These are phyloP conservation scores for Dynastes tityus DNA, from an alignment of 2,888 invertebrate species.

Conservation along the genomic window DNA sequence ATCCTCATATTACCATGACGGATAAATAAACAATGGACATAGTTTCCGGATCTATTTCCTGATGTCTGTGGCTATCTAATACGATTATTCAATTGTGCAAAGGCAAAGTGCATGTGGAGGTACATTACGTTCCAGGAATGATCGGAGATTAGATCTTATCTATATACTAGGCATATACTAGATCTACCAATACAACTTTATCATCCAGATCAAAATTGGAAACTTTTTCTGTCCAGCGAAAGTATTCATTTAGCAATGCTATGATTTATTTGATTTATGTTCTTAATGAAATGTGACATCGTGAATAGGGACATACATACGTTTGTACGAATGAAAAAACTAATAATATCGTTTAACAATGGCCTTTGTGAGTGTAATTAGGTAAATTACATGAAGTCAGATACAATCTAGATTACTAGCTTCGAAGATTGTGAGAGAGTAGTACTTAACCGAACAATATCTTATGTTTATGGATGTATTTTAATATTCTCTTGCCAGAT, in stretches of 20 bases:
- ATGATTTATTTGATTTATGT: neutral
- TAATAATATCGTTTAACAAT: slow-evolving; percentile 1
- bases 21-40: slow-evolving; percentile 1
- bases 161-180: neutral
- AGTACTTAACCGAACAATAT: too few species aligned
- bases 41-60: slow-evolving; percentile 11
- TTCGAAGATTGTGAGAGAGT: neutral
- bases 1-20: slow-evolving; percentile 7
- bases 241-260: neutral
- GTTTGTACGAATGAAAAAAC: neutral
- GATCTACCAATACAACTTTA: neutral
- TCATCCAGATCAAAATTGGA: neutral
- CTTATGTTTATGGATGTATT: too few species aligned
- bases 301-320: neutral
- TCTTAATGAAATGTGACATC: neutral
- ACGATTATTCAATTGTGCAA: slow-evolving; percentile 5
- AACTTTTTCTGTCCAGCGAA: neutral
- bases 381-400: neutral
- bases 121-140: neutral
- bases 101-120: neutral
- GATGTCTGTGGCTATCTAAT: neutral
- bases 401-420: neutral
- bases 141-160: neutral
- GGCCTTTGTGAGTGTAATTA: slow-evolving; percentile 2
- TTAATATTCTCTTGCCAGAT: too few species aligned